phyloP scores from a whole-genome alignment of 2,797 vertebrate species.

The Pseudochaenichthys georgianus region DNA sequence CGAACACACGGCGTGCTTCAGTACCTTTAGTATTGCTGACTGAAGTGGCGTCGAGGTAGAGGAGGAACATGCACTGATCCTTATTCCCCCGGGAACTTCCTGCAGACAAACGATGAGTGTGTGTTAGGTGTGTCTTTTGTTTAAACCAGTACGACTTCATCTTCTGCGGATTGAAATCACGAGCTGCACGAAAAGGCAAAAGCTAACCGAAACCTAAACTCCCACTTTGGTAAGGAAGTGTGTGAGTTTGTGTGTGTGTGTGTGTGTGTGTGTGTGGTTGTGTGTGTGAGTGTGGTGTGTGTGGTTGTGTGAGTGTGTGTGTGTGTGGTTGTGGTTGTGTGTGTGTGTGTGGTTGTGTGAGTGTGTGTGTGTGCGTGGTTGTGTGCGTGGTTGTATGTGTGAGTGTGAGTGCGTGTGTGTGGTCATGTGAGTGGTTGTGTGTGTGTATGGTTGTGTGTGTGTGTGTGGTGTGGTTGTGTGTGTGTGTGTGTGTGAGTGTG shows the following conservation, averaged over 20 bases:
- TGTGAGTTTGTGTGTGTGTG: background rate
- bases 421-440: too few species aligned
- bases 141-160: background rate
- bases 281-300: too few species aligned
- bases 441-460: too few species aligned
- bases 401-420: too few species aligned
- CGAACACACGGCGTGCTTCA: too few species aligned
- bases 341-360: slow-evolving; percentile 7
- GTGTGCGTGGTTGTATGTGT: background rate
- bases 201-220: background rate
- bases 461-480: too few species aligned
- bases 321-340: background rate
- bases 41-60: slow-evolving; percentile 96
- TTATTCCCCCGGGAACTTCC: slow-evolving; percentile 90
- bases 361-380: slow-evolving; percentile 18
- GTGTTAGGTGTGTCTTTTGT: background rate
- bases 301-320: background rate
- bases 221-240: background rate
- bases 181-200: background rate
- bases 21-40: slow-evolving; percentile 95
- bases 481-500: too few species aligned
- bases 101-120: slow-evolving; percentile 63
- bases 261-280: slow-evolving; percentile 8
- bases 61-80: slow-evolving; percentile 97
- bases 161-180: too few species aligned